phyloP scores from a whole-genome alignment of 2,113 vertebrate genomes.

The Scomber scombrus region DNA sequence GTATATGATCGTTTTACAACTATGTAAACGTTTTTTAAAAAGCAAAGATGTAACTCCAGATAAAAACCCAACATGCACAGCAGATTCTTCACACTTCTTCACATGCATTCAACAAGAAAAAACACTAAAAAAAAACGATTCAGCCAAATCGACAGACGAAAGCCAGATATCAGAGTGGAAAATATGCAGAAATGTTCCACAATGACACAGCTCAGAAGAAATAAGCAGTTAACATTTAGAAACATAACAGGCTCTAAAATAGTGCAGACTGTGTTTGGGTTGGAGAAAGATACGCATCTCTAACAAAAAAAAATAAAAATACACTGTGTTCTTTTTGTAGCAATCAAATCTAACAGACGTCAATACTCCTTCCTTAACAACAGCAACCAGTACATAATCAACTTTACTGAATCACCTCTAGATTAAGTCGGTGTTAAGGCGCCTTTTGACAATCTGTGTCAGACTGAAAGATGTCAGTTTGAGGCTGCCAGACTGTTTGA shows the following conservation, averaged over 20 bases:
- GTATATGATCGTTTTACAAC: neutral
- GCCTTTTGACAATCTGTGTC: too few species aligned
- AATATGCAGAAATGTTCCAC: constrained; percentile 18
- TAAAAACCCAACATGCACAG: neutral
- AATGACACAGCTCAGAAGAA: constrained; percentile 2
- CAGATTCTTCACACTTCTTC: neutral
- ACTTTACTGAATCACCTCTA: neutral
- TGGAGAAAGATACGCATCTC: neutral
- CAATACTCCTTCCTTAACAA: neutral
- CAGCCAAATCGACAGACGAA: neutral
- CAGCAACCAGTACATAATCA: neutral
- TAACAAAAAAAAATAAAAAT: too few species aligned
- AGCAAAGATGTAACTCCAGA: neutral
- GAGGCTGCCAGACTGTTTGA: too few species aligned
- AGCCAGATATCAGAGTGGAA: neutral
- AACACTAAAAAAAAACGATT: neutral
- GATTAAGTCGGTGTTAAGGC: neutral
- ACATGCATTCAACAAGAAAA: neutral
- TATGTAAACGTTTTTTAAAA: too few species aligned
- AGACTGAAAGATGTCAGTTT: too few species aligned
- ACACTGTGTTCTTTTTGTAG: neutral
- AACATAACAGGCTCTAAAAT: constrained; percentile 42
- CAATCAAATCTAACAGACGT: neutral
- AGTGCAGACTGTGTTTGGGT: constrained; percentile 42
- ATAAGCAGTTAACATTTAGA: constrained; percentile 7